phyloP scores from a whole-genome alignment of 2,113 vertebrate species.

The Peromyscus polionotus region DNA sequence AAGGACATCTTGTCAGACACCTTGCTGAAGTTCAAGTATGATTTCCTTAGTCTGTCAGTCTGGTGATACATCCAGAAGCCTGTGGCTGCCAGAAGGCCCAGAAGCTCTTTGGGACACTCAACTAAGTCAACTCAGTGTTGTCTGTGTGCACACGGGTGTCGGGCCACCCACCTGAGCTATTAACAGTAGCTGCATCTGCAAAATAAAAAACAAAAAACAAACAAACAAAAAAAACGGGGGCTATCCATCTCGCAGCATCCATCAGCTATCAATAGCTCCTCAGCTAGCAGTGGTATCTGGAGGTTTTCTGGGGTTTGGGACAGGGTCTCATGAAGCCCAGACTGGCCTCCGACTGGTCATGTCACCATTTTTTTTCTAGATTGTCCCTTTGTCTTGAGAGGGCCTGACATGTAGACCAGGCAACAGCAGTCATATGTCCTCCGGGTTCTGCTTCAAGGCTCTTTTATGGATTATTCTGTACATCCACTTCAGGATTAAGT shows the following conservation, averaged over 20 bases:
- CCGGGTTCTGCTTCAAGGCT: no score
- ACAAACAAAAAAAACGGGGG: neutral
- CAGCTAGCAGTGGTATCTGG: neutral
- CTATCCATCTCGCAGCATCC: neutral
- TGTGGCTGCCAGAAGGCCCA: neutral
- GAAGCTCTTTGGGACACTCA: neutral
- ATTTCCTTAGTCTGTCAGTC: neutral
- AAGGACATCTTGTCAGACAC: neutral
- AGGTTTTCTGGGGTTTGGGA: neutral
- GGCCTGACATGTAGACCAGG: neutral
- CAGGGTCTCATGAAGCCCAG: neutral
- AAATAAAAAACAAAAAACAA: no score
- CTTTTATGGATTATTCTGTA: neutral
- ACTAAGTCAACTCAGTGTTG: neutral
- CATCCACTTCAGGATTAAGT: neutral
- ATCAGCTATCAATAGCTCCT: neutral
- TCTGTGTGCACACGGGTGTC: accelerated
- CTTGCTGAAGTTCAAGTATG: neutral
- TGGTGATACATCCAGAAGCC: neutral
- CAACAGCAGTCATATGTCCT: neutral
- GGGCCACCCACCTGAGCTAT: neutral
- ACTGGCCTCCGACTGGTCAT: no score
- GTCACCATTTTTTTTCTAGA: neutral
- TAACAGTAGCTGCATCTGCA: neutral
- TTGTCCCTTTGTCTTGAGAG: neutral